Percentiles rank a stretch among this genome's conserved stretches.
Conservation (phyloP, 2,113 vertebrate genomes). For the Heterochromis multidens region DNA sequence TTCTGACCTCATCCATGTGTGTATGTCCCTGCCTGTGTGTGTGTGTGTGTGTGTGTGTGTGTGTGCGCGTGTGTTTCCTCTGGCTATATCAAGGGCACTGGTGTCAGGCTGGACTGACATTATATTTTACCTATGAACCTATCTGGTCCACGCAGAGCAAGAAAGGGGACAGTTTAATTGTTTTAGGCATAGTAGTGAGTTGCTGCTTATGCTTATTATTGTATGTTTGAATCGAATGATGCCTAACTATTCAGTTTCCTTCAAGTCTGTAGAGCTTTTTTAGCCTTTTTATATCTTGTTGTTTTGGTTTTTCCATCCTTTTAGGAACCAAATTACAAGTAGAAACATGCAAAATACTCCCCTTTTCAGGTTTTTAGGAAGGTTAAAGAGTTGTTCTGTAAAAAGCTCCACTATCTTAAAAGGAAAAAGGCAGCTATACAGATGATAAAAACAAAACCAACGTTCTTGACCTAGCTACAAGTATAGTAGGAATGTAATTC, state of each 20-base stretch:
- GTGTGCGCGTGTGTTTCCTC: neutral
- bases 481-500: neutral
- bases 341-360: neutral
- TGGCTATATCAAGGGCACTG: neutral
- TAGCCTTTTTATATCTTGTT: neutral
- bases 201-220: neutral
- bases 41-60: neutral
- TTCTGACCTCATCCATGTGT: constrained; percentile 10
- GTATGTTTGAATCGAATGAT: neutral
- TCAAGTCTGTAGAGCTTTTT: neutral
- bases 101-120: constrained; percentile 2
- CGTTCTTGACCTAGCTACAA: neutral
- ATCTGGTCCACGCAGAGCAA: neutral
- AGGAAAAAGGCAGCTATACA: neutral
- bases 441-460: neutral
- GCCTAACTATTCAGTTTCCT: neutral
- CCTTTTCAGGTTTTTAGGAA: neutral
- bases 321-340: neutral
- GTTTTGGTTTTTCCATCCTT: neutral
- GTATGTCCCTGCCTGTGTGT: neutral
- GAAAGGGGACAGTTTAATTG: neutral
- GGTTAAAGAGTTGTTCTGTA: neutral
- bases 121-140: constrained; percentile 32
- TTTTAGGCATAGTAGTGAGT: neutral
- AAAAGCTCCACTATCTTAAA: neutral